Base-by-base conservation (phyloP, 2,888 invertebrate genomes). In the Andrena bicolor region DNA sequence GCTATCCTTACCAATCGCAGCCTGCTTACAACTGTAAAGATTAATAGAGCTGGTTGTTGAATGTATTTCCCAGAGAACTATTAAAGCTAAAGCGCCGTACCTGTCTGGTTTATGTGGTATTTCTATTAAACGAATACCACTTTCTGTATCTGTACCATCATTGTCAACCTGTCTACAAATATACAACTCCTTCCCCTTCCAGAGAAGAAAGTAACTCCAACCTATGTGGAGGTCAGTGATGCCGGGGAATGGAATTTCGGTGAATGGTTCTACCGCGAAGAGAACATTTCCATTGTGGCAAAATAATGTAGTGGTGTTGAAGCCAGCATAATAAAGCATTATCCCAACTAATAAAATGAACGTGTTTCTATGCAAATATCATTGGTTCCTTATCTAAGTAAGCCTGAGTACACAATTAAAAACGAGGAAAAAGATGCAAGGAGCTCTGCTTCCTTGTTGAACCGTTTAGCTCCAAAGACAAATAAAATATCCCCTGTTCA, bases 171-270 rank as follows among this genome's bases (percentile, higher is more conserved):
- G 63, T n/a, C 89, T 92, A 41, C 88, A 88, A 76, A 93, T 85
- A 69, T 89, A 92, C 2, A 93, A 76, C 30, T 91, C 80, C 3
- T 69, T 77, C 23, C 85, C 83, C 76, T 88, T 89, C 92, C 92
- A 92, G 10, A 93, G 13, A 7, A 94, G 89, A 72, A 92, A 88
- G 78, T 93, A 94, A 85, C 92, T 91, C 94, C 94, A 94, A 28
- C 92, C 92, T 64, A 94, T 92, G 81, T 92, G 91, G 60, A 94
- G 85, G 41, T 90, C 87, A 0, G 90, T 90, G 6, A 91, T 65
- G 51, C 82, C 86, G 28, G 89, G 63, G 75, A 90, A 89, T 49
- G 83, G 70, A 41, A 93, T 70, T 76, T 82, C 64, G 5, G 88
- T 87, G 28, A 92, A 92, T 7, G 84, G 69, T 74, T 91, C 88